These are phyloP conservation scores for Teleiodes luculella DNA, from an alignment of 2,888 invertebrate genomes.

Conservation along the genomic window DNA sequence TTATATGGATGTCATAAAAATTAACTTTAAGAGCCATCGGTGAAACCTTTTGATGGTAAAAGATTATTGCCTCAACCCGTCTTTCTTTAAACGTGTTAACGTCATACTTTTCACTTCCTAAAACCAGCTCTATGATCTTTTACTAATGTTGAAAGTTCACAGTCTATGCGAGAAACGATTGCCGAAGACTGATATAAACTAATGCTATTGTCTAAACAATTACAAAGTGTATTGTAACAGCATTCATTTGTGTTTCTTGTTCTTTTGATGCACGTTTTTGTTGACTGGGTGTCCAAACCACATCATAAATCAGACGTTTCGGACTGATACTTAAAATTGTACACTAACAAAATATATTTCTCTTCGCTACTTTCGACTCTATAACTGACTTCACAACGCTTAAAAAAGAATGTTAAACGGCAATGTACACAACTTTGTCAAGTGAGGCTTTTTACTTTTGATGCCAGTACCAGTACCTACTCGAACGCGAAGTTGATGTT, in stretches of 20 bases:
- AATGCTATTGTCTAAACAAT: conserved; percentile 73
- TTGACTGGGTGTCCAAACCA: conserved; percentile 69
- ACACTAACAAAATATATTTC: conserved; percentile 21
- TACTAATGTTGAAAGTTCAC: conserved; percentile 27
- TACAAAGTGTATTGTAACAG: conserved; percentile 69
- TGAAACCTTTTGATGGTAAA: conserved; percentile 67
- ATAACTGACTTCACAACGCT: conserved; percentile 17
- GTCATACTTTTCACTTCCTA: conserved; percentile 1
- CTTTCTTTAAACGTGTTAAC: conserved; percentile 28
- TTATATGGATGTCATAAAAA: conserved; percentile 70
- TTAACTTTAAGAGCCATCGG: conserved; percentile 66
- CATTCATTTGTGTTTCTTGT: conserved; percentile 74
- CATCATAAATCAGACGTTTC: conserved; percentile 72
- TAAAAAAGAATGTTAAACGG: not conserved
- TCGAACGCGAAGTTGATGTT: conserved; percentile 57
- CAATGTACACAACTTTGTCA: conserved; percentile 29
- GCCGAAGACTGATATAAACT: conserved; percentile 26
- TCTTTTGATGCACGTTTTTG: conserved; percentile 70
- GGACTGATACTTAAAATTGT: conserved; percentile 34
- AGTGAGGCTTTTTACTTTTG: conserved; percentile 60
- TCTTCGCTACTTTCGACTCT: conserved; percentile 34
- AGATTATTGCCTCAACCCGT: conserved; percentile 42
- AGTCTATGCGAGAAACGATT: not conserved
- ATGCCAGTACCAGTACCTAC: conserved; percentile 59
- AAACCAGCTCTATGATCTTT: conserved; percentile 20